These are phyloP conservation scores for Anableps anableps DNA, from an alignment of 2,797 vertebrate genomes.

Conservation along the genomic window DNA sequence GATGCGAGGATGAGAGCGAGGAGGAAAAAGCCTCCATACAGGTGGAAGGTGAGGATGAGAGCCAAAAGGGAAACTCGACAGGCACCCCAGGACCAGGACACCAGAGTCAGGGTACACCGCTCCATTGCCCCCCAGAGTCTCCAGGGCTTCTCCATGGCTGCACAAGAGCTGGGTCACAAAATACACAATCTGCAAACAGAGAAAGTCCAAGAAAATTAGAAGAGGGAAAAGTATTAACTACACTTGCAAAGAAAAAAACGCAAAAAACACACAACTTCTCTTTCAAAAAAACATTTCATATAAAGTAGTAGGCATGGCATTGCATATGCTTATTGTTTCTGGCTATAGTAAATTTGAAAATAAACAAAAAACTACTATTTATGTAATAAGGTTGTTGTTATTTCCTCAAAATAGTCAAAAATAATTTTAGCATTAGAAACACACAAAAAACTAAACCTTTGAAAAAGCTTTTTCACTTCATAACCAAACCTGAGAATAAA, in stretches of 20 bases:
- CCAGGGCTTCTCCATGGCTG: conserved; percentile 95
- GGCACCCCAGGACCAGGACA: conserved; percentile 95
- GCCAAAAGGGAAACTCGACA: conserved; percentile 96
- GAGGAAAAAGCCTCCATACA: conserved; percentile 92
- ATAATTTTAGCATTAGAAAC: not conserved
- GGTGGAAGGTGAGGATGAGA: conserved; percentile 96
- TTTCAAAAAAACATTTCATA: not conserved
- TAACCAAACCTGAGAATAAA: not conserved
- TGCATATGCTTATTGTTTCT: not conserved
- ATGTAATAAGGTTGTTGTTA: not conserved
- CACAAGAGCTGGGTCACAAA: conserved; percentile 72
- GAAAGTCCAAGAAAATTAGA: conserved; percentile 10
- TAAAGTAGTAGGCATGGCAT: not conserved
- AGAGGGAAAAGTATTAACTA: not conserved
- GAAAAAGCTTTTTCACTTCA: not conserved
- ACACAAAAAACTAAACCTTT: not conserved
- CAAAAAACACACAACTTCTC: not conserved
- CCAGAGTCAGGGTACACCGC: conserved; percentile 88
- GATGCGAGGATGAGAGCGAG: conserved; percentile 93
- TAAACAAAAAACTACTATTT: not conserved
- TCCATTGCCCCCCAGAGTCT: conserved; percentile 91
- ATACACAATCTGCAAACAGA: conserved; percentile 75
- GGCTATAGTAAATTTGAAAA: not conserved
- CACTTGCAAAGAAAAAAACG: not conserved
- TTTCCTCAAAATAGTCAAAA: not conserved